Percentiles rank a stretch among this genome's conserved stretches.
Conservation (phyloP, 1,140 invertebrate genomes). For the Thalassaphorura encarpata region DNA sequence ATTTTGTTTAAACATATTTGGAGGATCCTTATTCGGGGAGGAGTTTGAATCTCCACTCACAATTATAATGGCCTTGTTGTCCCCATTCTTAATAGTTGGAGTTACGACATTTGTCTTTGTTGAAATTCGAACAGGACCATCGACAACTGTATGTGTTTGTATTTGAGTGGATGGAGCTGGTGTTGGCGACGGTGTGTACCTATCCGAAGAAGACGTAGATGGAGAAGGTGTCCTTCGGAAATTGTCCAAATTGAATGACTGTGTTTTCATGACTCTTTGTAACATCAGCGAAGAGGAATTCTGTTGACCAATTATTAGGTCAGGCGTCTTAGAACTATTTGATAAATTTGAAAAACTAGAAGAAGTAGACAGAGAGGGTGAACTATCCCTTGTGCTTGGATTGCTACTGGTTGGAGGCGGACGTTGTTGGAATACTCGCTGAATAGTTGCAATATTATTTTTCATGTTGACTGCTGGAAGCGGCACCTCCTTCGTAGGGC, state of each 20-base stretch:
- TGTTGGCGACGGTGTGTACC: conserved; percentile 16
- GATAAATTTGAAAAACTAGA: not conserved
- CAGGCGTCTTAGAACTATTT: not conserved
- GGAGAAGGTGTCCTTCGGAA: not conserved
- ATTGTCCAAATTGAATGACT: conserved; percentile 4
- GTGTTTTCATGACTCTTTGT: conserved; percentile 18
- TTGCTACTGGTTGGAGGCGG: conserved; percentile 5
- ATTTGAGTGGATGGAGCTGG: too few species aligned
- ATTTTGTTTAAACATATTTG: too few species aligned
- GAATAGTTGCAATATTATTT: conserved; percentile 30
- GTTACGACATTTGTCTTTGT: too few species aligned
- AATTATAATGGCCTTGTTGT: conserved; percentile 30
- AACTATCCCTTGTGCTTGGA: not conserved
- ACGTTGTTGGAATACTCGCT: conserved; percentile 29
- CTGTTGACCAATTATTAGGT: not conserved
- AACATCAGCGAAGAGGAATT: conserved; percentile 19
- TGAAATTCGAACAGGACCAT: too few species aligned
- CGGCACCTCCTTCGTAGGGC: conserved; percentile 23
- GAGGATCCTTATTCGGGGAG: too few species aligned
- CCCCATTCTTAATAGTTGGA: conserved; percentile 26
- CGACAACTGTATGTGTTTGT: not conserved
- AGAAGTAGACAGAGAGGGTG: not conserved
- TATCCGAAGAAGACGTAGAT: not conserved
- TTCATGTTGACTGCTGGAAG: conserved; percentile 27
- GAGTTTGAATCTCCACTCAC: conserved; percentile 1